Evolutionary conservation across 37 sponge, comb jelly and placozoan genomes (phyloP).

Genomic region (Diacarnus erythraeanus): DNA sequence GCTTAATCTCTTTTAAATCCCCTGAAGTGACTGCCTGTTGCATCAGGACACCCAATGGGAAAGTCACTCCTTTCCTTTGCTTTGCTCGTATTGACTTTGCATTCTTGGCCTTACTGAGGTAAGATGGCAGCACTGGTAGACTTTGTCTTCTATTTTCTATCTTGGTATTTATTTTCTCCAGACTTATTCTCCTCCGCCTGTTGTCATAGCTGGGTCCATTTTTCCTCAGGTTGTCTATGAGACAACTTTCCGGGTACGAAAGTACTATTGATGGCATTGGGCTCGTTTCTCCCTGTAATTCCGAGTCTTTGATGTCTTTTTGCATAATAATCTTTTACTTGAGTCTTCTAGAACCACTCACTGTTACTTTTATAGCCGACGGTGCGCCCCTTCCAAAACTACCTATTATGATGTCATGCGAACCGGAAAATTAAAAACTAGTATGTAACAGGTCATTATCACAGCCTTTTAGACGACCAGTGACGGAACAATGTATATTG

Average conservation of each 20-base stretch:
- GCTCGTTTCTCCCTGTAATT: too few relatives aligned
- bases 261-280: too few relatives aligned
- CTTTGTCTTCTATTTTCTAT: conserved; percentile 21
- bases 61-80: conserved; percentile 55
- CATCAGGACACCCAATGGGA: conserved; percentile 53
- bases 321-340: too few relatives aligned
- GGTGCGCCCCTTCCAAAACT: too few relatives aligned
- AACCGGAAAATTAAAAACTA: too few relatives aligned
- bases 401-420: too few relatives aligned
- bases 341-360: too few relatives aligned
- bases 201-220: neutral
- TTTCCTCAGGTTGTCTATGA: neutral
- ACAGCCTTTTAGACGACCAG: too few relatives aligned
- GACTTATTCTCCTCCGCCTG: conserved; percentile 13
- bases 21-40: conserved; percentile 67
- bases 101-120: neutral
- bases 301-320: too few relatives aligned
- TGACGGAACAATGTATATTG: too few relatives aligned
- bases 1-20: conserved; percentile 60
- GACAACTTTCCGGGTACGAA: conserved; percentile 3
- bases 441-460: too few relatives aligned
- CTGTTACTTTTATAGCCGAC: too few relatives aligned
- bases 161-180: conserved; percentile 14
- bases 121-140: conserved; percentile 12
- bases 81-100: neutral